These are phyloP conservation scores for Bombus affinis DNA, from an alignment of 1,140 invertebrate genomes.

Conservation along the genomic window DNA sequence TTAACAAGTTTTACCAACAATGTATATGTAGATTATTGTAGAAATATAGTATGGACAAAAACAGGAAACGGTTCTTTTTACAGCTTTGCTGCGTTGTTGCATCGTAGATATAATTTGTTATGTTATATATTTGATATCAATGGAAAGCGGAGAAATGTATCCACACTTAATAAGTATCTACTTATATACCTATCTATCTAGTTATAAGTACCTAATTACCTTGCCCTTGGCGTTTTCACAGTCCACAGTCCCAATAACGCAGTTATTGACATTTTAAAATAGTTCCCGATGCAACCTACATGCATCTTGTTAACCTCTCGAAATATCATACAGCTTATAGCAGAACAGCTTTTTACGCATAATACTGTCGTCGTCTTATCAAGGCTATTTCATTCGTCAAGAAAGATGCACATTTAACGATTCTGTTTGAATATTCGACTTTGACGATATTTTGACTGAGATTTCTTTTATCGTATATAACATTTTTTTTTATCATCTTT, in stretches of 20 bases:
- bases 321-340: neutral
- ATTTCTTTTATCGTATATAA: neutral
- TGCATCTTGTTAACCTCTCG: slow-evolving; percentile 5
- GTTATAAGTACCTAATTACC: no score
- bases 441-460: neutral
- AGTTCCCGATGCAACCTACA: neutral
- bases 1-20: neutral
- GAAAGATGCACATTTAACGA: neutral
- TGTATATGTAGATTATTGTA: neutral
- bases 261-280: neutral
- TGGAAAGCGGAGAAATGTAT: no score
- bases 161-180: neutral
- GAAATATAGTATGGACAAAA: no score
- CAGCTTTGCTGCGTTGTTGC: neutral
- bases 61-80: no score
- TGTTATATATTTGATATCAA: no score
- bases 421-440: neutral
- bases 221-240: neutral
- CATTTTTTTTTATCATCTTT: neutral
- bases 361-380: neutral
- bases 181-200: no score
- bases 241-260: neutral
- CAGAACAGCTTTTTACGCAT: neutral
- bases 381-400: neutral
- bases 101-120: neutral